These are phyloP conservation scores for Oostethus manadensis DNA, from an alignment of 2,113 vertebrate species.

Conservation along the genomic window DNA sequence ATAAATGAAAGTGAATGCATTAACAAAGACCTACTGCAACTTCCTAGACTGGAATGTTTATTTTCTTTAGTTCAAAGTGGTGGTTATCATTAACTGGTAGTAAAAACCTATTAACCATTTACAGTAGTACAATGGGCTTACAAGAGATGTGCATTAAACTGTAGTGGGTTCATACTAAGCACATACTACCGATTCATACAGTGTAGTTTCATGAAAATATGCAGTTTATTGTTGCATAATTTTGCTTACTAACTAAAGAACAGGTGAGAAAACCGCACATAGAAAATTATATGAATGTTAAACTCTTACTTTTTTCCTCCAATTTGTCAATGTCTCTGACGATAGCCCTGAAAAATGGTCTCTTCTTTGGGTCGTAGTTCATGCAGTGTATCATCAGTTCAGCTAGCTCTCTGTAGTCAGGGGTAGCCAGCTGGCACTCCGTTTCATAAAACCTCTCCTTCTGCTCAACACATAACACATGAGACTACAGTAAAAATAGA, in stretches of 20 bases:
- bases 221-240: neutral
- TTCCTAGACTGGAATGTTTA: too few relatives aligned
- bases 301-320: constrained; percentile 82
- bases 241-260: too few relatives aligned
- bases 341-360: constrained; percentile 95
- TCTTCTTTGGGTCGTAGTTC: constrained; percentile 93
- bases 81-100: too few relatives aligned
- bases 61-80: too few relatives aligned
- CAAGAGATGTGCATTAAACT: neutral
- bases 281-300: neutral
- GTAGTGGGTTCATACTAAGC: neutral
- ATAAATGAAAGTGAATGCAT: too few relatives aligned
- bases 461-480: constrained; percentile 65
- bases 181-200: neutral
- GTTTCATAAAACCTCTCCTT: constrained; percentile 92
- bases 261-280: neutral
- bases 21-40: too few relatives aligned
- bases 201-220: neutral
- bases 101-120: too few relatives aligned
- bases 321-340: constrained; percentile 92
- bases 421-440: constrained; percentile 80
- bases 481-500: neutral
- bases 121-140: too few relatives aligned
- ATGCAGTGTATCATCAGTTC: constrained; percentile 96
- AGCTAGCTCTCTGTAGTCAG: constrained; percentile 87